Evolutionary conservation across 1,140 invertebrate species (phyloP), one percentile per base, ranked within the genome.

Genomic region (Uloborus diversus): DNA sequence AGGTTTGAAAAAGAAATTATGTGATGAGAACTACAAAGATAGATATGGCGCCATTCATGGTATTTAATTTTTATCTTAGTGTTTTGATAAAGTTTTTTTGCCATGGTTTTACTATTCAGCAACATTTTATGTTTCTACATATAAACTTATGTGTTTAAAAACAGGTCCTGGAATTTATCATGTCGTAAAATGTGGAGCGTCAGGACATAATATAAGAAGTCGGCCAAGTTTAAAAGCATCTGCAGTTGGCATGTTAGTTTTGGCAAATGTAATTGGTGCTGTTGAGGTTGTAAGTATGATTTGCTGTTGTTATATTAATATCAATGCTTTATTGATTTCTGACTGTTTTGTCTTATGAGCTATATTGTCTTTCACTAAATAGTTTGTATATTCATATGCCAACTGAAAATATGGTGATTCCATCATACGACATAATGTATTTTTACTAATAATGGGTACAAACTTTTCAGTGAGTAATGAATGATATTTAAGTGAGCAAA

Each of bases 151-250:
- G 7, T 42, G 17, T 42, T 42, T 7, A 9, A 42, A 9, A 9
- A 17, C 20, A 80, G 88, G 88, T 23, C 89, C 89, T 56, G 89
- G 89, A 42, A 83, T 86, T 17, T 92, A 91, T 83, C 87, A 89
- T 76, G 93, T 94, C 2, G 90, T 94, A 0, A 93, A 93, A 83
- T 94, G 93, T 86, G 93, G 93, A 4, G 91, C 92, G 37, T 94
- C 92, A 25, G 93, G 93, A 13, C 93, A 94, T 85, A 94, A 94
- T 84, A 91, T 95, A 69, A 87, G 93, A 37, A 90, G 90, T 80
- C 87, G 89, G 79, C 93, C 94, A 1, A 92, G 88, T 84, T 86
- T 94, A n/a, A 92, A 92, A 85, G 92, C 93, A 2, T 88, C 91
- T 4, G 90, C 92, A 14, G 90, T 94, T 61, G 93, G 93, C 14